Base-by-base conservation (phyloP, 2,797 vertebrate genomes). In the Pelobates cultripes region DNA sequence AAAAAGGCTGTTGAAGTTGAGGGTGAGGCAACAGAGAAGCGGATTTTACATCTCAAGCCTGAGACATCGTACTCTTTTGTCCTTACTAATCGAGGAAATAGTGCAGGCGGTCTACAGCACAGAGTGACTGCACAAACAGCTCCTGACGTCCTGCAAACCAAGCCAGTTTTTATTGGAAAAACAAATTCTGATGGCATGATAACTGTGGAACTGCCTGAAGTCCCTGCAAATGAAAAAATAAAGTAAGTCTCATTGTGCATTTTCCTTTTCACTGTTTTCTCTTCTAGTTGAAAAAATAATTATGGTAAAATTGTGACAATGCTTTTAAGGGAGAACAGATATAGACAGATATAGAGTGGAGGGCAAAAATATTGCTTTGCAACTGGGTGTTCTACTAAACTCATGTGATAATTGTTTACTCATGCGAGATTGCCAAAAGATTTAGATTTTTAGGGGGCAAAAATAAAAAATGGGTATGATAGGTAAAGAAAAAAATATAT, bases 11-110 rank as follows among this genome's bases (percentile, higher is more conserved):
- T 97, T 89, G 98, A 99, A 84, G 98, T 99, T 83, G 98, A 99
- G 72, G 98, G 98, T 74, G 96, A 96, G 88, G 94, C 97, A 82
- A 97, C 97, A 0, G 96, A 98, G 91, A 99, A 98, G 89, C 92
- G 99, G 70, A 99, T 99, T 87, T 97, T 94, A 7, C 97, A 97
- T 81, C 94, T 99, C 82, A 97, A 98, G 83, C 98, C 98, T 0
- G 97, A 98, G 90, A 99, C 98, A 0, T 97, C 97, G 1, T 99
- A 99, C 87, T 99, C 98, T 0, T 99, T 99, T 87, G 96, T 99
- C 70, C 87, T 99, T 85, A 99, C 98, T 4, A 99, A 99, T 86
- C 97, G 98, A 12, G 98, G 98, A 0, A 99, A 99, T 87, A 99
- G 98, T 43, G 98, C 98, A 0, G 98, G 98, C 0, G 98, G 98